Percentiles rank a stretch among this genome's conserved stretches.
Conservation (phyloP, 92 coral and sea anemone species). For the Bergia puertoricense region DNA sequence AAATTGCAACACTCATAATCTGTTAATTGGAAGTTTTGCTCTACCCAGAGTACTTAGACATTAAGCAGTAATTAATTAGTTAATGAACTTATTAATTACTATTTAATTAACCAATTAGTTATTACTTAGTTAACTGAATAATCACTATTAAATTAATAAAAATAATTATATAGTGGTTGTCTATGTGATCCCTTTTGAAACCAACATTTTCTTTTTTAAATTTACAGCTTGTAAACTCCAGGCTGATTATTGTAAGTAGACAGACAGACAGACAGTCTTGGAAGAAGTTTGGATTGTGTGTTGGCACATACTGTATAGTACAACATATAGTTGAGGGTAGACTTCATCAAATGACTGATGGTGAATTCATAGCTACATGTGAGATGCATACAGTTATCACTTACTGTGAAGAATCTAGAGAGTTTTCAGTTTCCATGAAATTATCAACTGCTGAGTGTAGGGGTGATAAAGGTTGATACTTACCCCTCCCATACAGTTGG, state of each 20-base stretch:
- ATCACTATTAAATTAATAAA: background rate
- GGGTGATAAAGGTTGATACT: no score
- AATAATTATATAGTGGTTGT: background rate
- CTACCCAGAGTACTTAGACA: no score
- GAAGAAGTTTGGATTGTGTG: background rate
- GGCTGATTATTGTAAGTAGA: conserved; percentile 29
- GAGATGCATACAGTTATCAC: background rate
- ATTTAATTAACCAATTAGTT: background rate
- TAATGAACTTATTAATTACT: background rate
- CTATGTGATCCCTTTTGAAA: background rate
- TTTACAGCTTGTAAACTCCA: conserved; percentile 28
- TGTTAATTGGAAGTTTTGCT: no score
- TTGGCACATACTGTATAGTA: no score
- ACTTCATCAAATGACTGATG: background rate
- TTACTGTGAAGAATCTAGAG: no score
- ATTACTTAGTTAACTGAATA: background rate
- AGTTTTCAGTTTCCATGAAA: no score
- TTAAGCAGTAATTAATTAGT: background rate
- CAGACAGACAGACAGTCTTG: background rate
- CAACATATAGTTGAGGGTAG: background rate
- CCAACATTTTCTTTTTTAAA: background rate
- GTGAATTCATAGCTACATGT: background rate
- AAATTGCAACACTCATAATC: no score
- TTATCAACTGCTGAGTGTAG: no score
- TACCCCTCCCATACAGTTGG: no score